Percentiles rank a stretch among this genome's conserved stretches.
Conservation (phyloP, 2,113 vertebrate genomes). For the Amphiprion percula region DNA sequence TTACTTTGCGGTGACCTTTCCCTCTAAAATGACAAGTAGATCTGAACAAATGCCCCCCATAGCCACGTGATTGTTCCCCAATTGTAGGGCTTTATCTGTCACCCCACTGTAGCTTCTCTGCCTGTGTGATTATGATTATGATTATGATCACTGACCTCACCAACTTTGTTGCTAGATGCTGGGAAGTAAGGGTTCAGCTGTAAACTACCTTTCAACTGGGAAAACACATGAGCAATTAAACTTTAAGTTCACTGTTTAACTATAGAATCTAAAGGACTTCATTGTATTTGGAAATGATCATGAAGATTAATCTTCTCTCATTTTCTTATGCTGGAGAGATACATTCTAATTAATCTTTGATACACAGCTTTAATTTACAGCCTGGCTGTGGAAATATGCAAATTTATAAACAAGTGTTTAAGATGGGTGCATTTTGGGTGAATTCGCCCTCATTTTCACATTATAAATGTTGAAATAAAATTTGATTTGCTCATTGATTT, state of each 20-base stretch:
- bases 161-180: neutral
- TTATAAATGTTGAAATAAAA: neutral
- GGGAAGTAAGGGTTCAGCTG: neutral
- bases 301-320: neutral
- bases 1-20: too few relatives aligned
- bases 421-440: neutral
- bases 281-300: neutral
- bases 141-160: neutral
- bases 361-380: neutral
- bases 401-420: neutral
- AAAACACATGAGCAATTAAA: neutral
- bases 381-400: neutral
- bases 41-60: too few relatives aligned
- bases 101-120: too few relatives aligned
- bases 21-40: too few relatives aligned
- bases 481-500: neutral
- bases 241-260: neutral
- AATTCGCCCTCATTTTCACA: neutral
- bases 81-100: too few relatives aligned
- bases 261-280: too few relatives aligned
- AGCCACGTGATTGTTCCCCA: too few relatives aligned
- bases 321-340: neutral
- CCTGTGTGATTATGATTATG: neutral
- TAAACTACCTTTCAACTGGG: neutral
- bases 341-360: neutral